These are phyloP conservation scores for Rhynchophorus ferrugineus DNA, from an alignment of 1,140 invertebrate species.

Conservation along the genomic window DNA sequence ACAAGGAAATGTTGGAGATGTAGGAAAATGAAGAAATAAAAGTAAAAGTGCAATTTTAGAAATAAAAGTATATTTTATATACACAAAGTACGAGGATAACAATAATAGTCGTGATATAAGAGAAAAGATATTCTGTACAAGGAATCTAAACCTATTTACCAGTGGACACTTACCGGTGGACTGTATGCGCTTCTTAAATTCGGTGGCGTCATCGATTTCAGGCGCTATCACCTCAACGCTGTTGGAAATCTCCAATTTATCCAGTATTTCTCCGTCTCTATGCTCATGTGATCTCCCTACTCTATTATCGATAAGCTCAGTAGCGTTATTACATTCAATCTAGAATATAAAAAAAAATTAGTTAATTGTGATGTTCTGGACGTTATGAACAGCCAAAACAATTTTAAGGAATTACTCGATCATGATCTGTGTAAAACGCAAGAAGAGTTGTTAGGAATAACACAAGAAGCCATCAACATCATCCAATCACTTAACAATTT, in stretches of 20 bases:
- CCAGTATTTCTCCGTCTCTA: slow-evolving; percentile 52
- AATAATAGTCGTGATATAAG: not conserved
- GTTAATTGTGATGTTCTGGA: no score
- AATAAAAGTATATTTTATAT: slow-evolving; percentile 28
- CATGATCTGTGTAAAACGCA: no score
- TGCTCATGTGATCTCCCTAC: slow-evolving; percentile 39
- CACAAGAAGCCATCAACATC: no score
- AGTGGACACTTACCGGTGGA: slow-evolving; percentile 25
- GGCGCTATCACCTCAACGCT: slow-evolving; percentile 69
- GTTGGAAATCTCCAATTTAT: slow-evolving; percentile 66
- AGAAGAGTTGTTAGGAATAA: no score
- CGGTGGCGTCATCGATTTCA: slow-evolving; percentile 50
- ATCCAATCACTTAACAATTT: no score
- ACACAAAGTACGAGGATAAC: slow-evolving; percentile 10
- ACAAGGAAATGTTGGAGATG: no score
- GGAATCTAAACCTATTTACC: not conserved
- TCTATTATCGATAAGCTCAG: slow-evolving; percentile 19
- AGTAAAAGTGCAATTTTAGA: slow-evolving; percentile 19
- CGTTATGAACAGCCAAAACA: no score
- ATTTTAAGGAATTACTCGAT: no score
- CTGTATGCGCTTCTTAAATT: slow-evolving; percentile 18
- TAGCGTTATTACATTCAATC: slow-evolving; percentile 37
- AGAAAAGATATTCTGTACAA: slow-evolving; percentile 12
- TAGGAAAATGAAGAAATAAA: slow-evolving; percentile 22
- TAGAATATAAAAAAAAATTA: slow-evolving; percentile 23